Evolutionary conservation across 2,888 invertebrate genomes (phyloP), one percentile per base, ranked within the genome.

Genomic region (Lissonota sp.): DNA sequence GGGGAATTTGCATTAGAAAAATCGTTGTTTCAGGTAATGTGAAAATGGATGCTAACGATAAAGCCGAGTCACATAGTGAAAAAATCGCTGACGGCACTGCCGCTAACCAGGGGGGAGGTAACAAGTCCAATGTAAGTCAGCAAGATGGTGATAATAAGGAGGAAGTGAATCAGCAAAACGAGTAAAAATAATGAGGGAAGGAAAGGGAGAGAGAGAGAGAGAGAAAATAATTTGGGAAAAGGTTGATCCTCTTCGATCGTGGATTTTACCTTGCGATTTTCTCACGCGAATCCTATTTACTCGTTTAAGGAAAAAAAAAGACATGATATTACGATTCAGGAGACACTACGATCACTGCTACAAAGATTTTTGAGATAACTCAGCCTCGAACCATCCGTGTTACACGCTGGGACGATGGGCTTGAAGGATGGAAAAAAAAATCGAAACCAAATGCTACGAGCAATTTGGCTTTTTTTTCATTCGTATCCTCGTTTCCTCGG

Each of bases 121-220:
- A 88, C 66, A 92, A 92, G 84, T 83, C 89, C 55, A 91, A 87
- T 82, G 90, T 90, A 67, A 91, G 88, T 84, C 91, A 91, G 76
- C 89, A 91, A 83, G 92, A 92, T 73, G 86, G 82, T 81, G 92
- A 92, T 81, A 88, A 86, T 84, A 92, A 92, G 85, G 92, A 92
- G 85, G 92, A 92, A 89, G 91, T 92, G 83, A 91, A 90, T 84
- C 92, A 91, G 80, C 92, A 92, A 87, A 92, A 92, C 79, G 92
- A 92, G 85, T 92, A 90, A 90, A 76, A 40, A 12, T 71, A 69
- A 74, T 77, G 44, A 46, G 16, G 26, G 8, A 26, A 60, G 12
- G 16, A 10, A 6, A 69, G 12, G 51, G 51, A 14, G 49, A 72
- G 71, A 66, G 62, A 42, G 26, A 60, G 39, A n/a, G 79, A 78